Conservation (phyloP, 1,140 invertebrate species). For the Psix sp. region DNA sequence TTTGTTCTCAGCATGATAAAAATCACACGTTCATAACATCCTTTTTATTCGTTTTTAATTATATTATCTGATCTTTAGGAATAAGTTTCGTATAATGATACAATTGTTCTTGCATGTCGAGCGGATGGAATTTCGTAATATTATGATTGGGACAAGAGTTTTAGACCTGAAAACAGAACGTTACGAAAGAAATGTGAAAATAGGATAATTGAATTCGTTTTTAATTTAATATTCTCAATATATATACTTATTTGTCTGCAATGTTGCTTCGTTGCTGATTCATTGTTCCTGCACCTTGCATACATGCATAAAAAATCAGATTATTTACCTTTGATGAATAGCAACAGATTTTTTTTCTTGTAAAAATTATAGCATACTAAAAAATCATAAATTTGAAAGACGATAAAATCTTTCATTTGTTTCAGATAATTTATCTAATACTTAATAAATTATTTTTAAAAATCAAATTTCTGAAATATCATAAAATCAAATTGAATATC, state of each 20-base stretch:
- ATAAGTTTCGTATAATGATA: constrained; percentile 31
- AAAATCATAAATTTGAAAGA: too few relatives aligned
- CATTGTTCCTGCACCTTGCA: constrained; percentile 12
- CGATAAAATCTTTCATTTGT: too few relatives aligned
- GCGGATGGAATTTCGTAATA: constrained; percentile 29
- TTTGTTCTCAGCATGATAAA: constrained; percentile 39
- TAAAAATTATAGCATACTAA: too few relatives aligned
- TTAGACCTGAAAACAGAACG: constrained; percentile 18
- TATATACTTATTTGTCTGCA: constrained; percentile 4
- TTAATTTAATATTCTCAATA: constrained; percentile 25
- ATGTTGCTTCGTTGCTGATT: constrained; percentile 18
- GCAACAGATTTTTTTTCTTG: too few relatives aligned
- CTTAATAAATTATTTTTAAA: too few relatives aligned
- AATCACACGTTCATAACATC: constrained; percentile 32
- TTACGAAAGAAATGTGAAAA: constrained; percentile 24
- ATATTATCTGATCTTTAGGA: constrained; percentile 41
- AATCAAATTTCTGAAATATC: too few relatives aligned
- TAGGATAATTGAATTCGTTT: constrained; percentile 30
- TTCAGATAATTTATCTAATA: too few relatives aligned
- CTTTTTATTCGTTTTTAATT: constrained; percentile 43
- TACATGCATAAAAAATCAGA: constrained; percentile 19
- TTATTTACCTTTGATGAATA: too few relatives aligned
- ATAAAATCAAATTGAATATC: too few relatives aligned
- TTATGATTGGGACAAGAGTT: constrained; percentile 24
- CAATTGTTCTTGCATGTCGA: constrained; percentile 42